Percentiles rank a stretch among this genome's conserved stretches.
These are phyloP conservation scores for Penaeus monodon DNA, from an alignment of 2,888 invertebrate genomes.

Conservation along the genomic window DNA sequence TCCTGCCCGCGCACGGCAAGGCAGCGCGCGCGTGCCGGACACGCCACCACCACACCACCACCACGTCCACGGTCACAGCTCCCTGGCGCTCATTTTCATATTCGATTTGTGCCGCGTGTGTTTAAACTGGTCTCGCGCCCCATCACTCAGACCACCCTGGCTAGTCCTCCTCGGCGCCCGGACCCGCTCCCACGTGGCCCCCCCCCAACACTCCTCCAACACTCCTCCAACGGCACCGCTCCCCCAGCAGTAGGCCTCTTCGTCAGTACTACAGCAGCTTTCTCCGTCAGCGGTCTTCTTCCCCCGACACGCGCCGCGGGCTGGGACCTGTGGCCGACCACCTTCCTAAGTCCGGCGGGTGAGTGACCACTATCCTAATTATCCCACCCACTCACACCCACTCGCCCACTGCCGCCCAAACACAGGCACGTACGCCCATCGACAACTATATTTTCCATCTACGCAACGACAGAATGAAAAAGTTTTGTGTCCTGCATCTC, in stretches of 20 bases:
- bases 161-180: conserved; percentile 55
- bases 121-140: conserved; percentile 64
- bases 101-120: conserved; percentile 65
- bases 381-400: conserved; percentile 43
- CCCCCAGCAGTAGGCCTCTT: conserved; percentile 38
- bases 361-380: conserved; percentile 49
- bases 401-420: conserved; percentile 45
- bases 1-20: conserved; percentile 51
- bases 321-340: conserved; percentile 39
- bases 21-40: conserved; percentile 49
- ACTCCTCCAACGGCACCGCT: conserved; percentile 27
- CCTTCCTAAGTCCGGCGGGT: conserved; percentile 53
- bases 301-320: background rate
- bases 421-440: conserved; percentile 32
- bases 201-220: conserved; percentile 34
- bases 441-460: too few relatives aligned
- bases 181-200: conserved; percentile 54
- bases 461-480: too few relatives aligned
- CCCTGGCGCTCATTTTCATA: conserved; percentile 63
- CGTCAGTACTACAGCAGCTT: conserved; percentile 44
- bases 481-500: too few relatives aligned
- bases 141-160: conserved; percentile 59
- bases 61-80: conserved; percentile 50
- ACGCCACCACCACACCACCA: conserved; percentile 51
- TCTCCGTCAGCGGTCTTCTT: conserved; percentile 8